Base-by-base conservation (phyloP, 92 coral and sea anemone species). In the Epizoanthus stellaris region DNA sequence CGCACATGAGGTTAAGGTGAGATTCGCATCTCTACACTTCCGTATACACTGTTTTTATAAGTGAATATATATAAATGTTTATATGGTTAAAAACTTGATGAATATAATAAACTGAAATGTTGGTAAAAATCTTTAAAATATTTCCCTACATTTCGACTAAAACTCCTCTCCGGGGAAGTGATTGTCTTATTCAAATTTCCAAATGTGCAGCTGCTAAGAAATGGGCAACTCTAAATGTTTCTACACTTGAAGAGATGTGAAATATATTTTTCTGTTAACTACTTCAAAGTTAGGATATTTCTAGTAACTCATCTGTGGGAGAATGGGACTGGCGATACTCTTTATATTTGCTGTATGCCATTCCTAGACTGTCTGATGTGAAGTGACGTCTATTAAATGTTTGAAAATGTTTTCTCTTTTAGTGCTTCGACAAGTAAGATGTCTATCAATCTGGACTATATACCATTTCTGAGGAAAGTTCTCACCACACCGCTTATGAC, bases 1-100 rank as follows among this genome's bases (percentile, higher is more conserved):
- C 92, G 19, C 98, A 96, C 88, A 90, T 95, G 92, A 90, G 95
- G 77, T 86, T 89, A 30, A 96, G 96, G 98, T 96, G 70, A 63
- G 45, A 56, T 53, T 71, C 34, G 40, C 70, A 65, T 20, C 70
- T 65, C 36, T 30, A 30, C 36, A 30, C 36, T 30, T 30, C 9
- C 39, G 12, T 65, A 16, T 65, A 3, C 3, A 65, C 30, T 34
- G 39, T 16, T 6, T 65, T 65, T 65, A 9, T 6, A 6, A 3
- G 1, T 65, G 16, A 65, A 52, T 52, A 52, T 52, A 52, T 52
- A 49, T 49, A 49, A 49, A 49, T 49, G 54, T 49, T 11, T 6
- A 6, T 49, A 49, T 49, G 54, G 54, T 49, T 6, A 49, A 49
- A 49, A 49, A 4, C 52, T 45, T 45, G 52, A 52, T 9, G 2